These are phyloP conservation scores for Diploscapter pachys DNA, from an alignment of 1,140 invertebrate species.

Conservation along the genomic window DNA sequence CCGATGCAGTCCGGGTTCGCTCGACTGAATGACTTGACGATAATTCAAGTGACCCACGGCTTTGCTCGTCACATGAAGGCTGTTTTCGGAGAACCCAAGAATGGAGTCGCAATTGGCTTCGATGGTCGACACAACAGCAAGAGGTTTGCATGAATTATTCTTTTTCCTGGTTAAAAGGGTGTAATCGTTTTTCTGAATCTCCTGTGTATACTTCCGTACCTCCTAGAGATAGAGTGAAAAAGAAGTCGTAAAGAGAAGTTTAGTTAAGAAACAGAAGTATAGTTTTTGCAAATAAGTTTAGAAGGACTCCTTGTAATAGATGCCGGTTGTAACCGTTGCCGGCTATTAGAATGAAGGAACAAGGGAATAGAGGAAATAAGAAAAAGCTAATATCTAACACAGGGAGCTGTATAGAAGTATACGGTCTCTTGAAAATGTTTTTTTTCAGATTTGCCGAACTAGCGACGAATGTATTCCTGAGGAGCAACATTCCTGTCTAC, in stretches of 20 bases:
- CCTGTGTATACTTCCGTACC: too few species aligned
- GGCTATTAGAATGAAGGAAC: too few species aligned
- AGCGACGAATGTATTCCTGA: slow-evolving; percentile 77
- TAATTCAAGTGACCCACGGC: slow-evolving; percentile 84
- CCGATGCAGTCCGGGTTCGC: slow-evolving; percentile 85
- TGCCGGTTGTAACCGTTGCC: background rate
- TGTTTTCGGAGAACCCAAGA: slow-evolving; percentile 59
- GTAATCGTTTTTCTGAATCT: too few species aligned
- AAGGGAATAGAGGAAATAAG: too few species aligned
- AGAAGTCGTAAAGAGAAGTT: background rate
- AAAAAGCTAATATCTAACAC: too few species aligned
- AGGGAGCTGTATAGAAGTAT: too few species aligned
- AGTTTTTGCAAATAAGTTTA: background rate
- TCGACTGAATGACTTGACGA: slow-evolving; percentile 93
- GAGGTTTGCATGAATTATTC: slow-evolving; percentile 64
- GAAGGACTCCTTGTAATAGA: background rate
- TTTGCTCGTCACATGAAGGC: slow-evolving; percentile 74
- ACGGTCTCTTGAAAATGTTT: background rate
- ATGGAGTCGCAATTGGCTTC: slow-evolving; percentile 83
- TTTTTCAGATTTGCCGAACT: slow-evolving; percentile 80
- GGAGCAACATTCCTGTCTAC: slow-evolving; percentile 75
- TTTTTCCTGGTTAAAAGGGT: too few species aligned
- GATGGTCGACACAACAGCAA: slow-evolving; percentile 90
- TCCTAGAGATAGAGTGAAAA: too few species aligned
- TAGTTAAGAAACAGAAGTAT: background rate